These are phyloP conservation scores for Spialia ferax DNA, from an alignment of 2,888 invertebrate genomes.

Conservation along the genomic window DNA sequence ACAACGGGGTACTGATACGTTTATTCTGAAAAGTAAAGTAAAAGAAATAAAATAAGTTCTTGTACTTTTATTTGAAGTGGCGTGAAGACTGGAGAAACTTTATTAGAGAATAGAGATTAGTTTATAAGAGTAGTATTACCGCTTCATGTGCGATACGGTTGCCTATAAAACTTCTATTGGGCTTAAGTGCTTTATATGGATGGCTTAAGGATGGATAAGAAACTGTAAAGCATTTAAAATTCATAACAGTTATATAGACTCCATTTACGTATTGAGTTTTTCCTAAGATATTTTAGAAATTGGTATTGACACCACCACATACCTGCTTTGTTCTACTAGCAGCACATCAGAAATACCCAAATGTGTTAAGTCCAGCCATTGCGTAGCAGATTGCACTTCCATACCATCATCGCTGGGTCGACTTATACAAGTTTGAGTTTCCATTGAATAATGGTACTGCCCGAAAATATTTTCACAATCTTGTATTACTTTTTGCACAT, in stretches of 20 bases:
- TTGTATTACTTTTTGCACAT: conserved; percentile 81
- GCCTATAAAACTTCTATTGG: too few relatives aligned
- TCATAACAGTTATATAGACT: too few relatives aligned
- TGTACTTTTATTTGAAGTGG: too few relatives aligned
- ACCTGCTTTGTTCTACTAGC: conserved; percentile 72
- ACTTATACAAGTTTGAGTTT: conserved; percentile 86
- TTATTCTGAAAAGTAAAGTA: conserved; percentile 54
- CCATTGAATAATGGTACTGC: conserved; percentile 92
- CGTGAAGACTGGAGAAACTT: too few relatives aligned
- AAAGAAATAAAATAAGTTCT: too few relatives aligned
- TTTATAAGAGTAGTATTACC: too few relatives aligned
- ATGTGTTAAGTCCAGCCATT: conserved; percentile 86
- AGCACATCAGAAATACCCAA: conserved; percentile 79
- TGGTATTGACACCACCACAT: background rate
- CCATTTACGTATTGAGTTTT: background rate
- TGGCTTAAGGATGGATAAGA: too few relatives aligned
- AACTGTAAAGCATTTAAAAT: too few relatives aligned
- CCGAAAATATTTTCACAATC: conserved; percentile 83
- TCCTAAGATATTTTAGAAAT: background rate
- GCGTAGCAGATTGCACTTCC: conserved; percentile 86
- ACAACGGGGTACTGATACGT: conserved; percentile 58
- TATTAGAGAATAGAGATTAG: too few relatives aligned
- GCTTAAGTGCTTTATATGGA: too few relatives aligned
- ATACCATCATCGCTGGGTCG: conserved; percentile 89
- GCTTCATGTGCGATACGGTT: too few relatives aligned